Base-by-base conservation (phyloP, 2,113 vertebrate species). In the Phyllopteryx taeniolatus region DNA sequence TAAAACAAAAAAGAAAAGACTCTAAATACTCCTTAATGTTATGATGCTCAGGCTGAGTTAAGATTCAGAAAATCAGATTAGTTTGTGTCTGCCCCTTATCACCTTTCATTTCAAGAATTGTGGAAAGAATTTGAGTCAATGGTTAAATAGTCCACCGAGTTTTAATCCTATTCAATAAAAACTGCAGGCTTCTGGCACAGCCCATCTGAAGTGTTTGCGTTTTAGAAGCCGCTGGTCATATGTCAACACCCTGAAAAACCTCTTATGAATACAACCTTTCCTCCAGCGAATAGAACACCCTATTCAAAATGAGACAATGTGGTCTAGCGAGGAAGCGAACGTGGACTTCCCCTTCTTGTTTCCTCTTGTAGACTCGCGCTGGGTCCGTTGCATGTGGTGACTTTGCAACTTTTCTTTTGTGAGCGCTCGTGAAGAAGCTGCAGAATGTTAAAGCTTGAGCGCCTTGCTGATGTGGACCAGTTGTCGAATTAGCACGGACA, bases 331-430 rank as follows among this genome's bases (percentile, higher is more conserved):
- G 10, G 22, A 53, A n/a, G 47, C 39, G 0, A 63, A 60, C 69
- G 67, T 22, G 53, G 66, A 79, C 72, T 84, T 80, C 83, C 68
- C 7, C 67, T 82, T 84, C 64, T 75, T 47, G 71, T 67, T 79
- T 74, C 75, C 79, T 74, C 33, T 61, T 15, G 63, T 42, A 13
- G 20, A 49, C 35, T 15, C 17, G 22, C 15, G 43, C 2, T 39
- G 8, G 6, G 51, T 73, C 42, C 57, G 19, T 49, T 66, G 44
- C 31, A 68, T 62, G 19, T 12, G 67, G 61, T 63, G 56, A 47
- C 33, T 64, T 77, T 51, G 35, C 65, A 53, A 57, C 68, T 72
- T 70, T 75, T 49, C 71, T 73, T 12, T 8, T 78, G 76, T 80
- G 43, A 20, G 6, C 12, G 60, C 0, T 79, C 63, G 31, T 71